Evolutionary conservation across 2,888 invertebrate genomes (phyloP).

Genomic region (Lymantria monacha): DNA sequence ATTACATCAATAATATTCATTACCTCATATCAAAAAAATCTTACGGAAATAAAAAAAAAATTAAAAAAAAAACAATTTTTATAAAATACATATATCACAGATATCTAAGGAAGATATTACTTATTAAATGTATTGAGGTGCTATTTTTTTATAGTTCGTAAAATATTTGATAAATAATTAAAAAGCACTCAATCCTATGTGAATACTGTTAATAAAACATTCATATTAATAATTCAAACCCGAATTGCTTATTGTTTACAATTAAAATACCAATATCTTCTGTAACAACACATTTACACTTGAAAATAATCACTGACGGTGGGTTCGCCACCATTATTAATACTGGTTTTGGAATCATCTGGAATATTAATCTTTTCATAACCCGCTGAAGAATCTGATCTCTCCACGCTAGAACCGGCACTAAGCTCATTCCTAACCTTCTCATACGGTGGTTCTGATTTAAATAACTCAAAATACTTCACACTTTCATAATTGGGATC

Average conservation of each 20-base stretch:
- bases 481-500: conserved; percentile 93
- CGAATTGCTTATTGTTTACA: conserved; percentile 22
- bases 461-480: conserved; percentile 84
- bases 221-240: conserved; percentile 44
- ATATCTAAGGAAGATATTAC: conserved; percentile 74
- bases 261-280: conserved; percentile 19
- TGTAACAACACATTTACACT: conserved; percentile 52
- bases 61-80: conserved; percentile 51
- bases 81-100: conserved; percentile 74
- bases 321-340: conserved; percentile 65
- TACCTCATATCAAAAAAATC: conserved; percentile 32
- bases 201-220: conserved; percentile 48
- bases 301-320: conserved; percentile 76
- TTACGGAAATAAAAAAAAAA: conserved; percentile 44
- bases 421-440: conserved; percentile 71
- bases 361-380: conserved; percentile 71
- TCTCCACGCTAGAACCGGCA: conserved; percentile 45
- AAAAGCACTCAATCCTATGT: conserved; percentile 60
- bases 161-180: conserved; percentile 58
- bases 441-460: conserved; percentile 86
- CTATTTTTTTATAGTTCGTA: conserved; percentile 52
- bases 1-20: conserved; percentile 29
- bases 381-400: conserved; percentile 69
- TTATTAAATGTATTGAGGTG: conserved; percentile 65
- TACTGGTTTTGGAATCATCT: conserved; percentile 60